Base-by-base conservation (phyloP, 2,888 invertebrate genomes). In the Perizoma flavofasciatum region DNA sequence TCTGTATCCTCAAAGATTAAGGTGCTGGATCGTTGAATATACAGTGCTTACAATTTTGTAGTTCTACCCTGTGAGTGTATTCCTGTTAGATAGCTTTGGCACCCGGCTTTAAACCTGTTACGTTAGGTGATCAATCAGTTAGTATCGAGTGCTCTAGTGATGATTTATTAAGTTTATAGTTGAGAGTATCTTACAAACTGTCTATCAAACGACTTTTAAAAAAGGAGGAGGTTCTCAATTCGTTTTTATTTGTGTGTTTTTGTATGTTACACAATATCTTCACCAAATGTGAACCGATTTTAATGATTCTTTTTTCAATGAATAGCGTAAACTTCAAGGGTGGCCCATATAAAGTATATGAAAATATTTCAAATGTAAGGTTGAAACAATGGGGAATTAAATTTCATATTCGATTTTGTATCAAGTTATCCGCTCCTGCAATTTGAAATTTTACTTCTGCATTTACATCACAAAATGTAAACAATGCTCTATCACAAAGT, bases 81-180 rank as follows among this genome's bases (percentile, higher is more conserved):
- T 49, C 43, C 55, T 45, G 47, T 11, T 57, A 64, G 43, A 59
- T 60, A 55, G 57, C 52, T 56, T 52, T 53, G 44, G 49, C 44
- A 34, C 41, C 53, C 44, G 40, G 49, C 56, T 51, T 54, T 66
- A 66, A 65, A 58, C 59, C 67, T 65, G 70, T 69, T 68, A 68
- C 61, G 60, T 61, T 52, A 67, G 72, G 78, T 76, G 75, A 85
- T 83, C 83, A 78, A 83, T 83, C 83, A 83, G 72, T 33, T 60
- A 55, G 72, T 73, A 75, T 78, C 72, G 71, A 71, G 63, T 71
- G 72, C 59, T 68, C 59, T 59, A 55, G 60, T 58, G 55, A 69
- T 69, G 73, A 72, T 74, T 73, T 71, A 75, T 76, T 71, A 64
- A 75, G 73, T 74, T 75, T 70, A 74, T 73, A 78, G 74, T 73